Evolutionary conservation across 2,888 invertebrate genomes (phyloP).

Genomic region (Elgonia sp.): DNA sequence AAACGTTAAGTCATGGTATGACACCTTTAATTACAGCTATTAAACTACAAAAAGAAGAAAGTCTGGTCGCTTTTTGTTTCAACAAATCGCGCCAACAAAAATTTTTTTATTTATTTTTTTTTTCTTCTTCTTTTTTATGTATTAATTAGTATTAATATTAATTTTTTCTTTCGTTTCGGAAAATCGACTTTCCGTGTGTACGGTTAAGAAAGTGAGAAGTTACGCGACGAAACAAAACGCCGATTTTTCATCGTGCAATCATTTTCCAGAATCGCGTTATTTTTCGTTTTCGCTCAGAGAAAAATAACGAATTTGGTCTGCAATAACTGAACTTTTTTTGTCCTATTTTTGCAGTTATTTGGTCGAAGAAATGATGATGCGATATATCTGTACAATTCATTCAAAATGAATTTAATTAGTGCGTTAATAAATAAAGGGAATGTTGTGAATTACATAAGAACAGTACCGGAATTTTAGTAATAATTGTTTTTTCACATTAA

Average conservation of each 20-base stretch:
- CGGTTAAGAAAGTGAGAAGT: constrained; percentile 8
- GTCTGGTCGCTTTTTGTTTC: constrained; percentile 28
- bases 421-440: constrained; percentile 24
- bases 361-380: constrained; percentile 1
- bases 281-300: constrained; percentile 40
- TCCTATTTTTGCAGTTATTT: neutral
- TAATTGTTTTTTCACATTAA: too few species aligned
- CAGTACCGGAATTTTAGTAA: neutral
- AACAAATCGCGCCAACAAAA: constrained; percentile 46
- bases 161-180: constrained; percentile 9
- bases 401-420: constrained; percentile 12
- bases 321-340: neutral
- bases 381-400: neutral
- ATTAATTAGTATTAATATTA: neutral
- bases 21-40: too few species aligned
- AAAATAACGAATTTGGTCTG: constrained; percentile 19
- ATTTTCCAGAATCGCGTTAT: constrained; percentile 16
- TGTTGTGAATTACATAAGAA: constrained; percentile 9
- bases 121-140: constrained; percentile 7
- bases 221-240: constrained; percentile 20
- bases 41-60: constrained; percentile 49
- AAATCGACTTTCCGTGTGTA: constrained; percentile 27
- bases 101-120: too few species aligned
- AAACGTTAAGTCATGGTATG: too few species aligned
- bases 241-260: constrained; percentile 3